Base-by-base conservation (phyloP, 1,140 invertebrate genomes). In the Drosophila triauraria region DNA sequence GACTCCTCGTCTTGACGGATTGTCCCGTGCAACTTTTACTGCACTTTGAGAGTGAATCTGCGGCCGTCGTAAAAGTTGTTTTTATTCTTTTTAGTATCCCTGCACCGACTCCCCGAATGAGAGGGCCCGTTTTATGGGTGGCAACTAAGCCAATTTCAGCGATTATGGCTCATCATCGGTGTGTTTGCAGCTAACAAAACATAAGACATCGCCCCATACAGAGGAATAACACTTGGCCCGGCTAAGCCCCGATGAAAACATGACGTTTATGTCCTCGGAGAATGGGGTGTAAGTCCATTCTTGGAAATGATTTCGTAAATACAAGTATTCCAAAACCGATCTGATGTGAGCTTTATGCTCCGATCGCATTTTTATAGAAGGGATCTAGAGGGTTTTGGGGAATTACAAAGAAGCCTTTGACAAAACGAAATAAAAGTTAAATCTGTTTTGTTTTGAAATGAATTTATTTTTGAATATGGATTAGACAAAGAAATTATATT, bases 101-200 rank as follows among this genome's bases (percentile, higher is more conserved):
- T 84, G 80, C 83, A 83, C 84, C 76, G 84, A 65, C 82, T 40
- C 48, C 53, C 20, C 13, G 43, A 17, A 2, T 35, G 13, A 17
- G 17, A n/a, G 8, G 17, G 30, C 60, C 17, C 42, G 30, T 88
- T 87, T 87, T 83, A 87, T 87, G 72, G 65, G 63, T 68, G 70
- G 67, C 64, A 84, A 79, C 75, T 86, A 86, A 86, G 82, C 83
- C 82, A 86, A 86, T 86, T 86, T 87, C 75, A 50, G 78, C 83
- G 83, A 86, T 86, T 86, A 86, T 61, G 54, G 79, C 56, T 61
- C 77, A 88, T 87, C 84, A 88, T 80, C 80, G 72, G 76, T 83
- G 44, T 84, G 84, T 88, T 90, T 80, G 84, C 85, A 78, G 84
- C 77, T 87, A 88, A 88, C 84, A 88, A 90, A 88, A 90, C 80